Conservation (phyloP, 1,140 invertebrate species). For the Trissolcus basalis region DNA sequence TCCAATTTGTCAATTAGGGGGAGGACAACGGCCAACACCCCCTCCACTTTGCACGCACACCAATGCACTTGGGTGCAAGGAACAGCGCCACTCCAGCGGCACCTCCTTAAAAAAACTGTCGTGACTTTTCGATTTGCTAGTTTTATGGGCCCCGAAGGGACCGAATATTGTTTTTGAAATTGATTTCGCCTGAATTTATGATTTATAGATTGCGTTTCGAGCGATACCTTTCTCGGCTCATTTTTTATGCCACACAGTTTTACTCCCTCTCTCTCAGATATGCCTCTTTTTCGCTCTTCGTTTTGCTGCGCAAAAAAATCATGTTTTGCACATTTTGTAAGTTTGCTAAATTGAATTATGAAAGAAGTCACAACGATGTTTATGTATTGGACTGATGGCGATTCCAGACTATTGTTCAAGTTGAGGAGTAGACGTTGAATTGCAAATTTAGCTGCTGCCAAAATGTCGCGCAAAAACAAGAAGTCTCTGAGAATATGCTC, state of each 20-base stretch:
- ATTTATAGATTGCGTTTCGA: conserved; percentile 28
- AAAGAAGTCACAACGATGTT: no score
- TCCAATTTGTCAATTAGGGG: conserved; percentile 82
- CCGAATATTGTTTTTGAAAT: conserved; percentile 38
- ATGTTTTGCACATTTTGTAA: no score
- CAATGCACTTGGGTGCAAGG: no score
- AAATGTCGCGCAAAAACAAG: no score
- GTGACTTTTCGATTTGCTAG: conserved; percentile 49
- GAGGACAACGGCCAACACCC: conserved; percentile 67
- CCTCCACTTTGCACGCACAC: conserved; percentile 31
- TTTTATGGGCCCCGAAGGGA: conserved; percentile 24
- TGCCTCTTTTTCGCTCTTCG: neutral
- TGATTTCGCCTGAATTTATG: conserved; percentile 28
- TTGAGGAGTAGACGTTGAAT: no score
- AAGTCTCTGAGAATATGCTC: conserved; percentile 19
- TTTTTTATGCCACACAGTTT: conserved; percentile 19
- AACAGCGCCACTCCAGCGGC: conserved; percentile 3
- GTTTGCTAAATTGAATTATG: no score
- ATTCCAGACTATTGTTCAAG: no score
- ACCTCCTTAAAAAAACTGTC: conserved; percentile 38
- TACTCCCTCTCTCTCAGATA: no score
- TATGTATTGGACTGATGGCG: no score
- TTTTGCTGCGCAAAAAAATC: conserved; percentile 4
- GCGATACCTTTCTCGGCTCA: conserved; percentile 16
- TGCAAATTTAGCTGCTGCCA: no score